A percentile compares a stretch with the other conserved stretches of the same genome.
Evolutionary conservation across 2,888 invertebrate genomes (phyloP).

Genomic region (Eumerus sabulonum): DNA sequence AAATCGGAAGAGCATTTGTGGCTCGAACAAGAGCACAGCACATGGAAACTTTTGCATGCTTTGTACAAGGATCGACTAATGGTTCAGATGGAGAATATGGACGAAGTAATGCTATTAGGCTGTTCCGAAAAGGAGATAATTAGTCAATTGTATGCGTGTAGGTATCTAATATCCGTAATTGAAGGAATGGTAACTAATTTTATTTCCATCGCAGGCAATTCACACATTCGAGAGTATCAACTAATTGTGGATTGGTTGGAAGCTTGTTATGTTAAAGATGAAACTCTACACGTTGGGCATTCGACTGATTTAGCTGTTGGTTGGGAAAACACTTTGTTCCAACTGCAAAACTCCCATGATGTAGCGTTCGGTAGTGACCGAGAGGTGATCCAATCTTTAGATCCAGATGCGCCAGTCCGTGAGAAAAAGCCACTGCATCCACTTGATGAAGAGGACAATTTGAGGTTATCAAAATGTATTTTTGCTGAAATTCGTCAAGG

Average conservation of each 20-base stretch:
- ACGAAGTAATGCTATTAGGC: slow-evolving; percentile 78
- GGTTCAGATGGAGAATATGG: slow-evolving; percentile 75
- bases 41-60: slow-evolving; percentile 91
- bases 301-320: slow-evolving; percentile 91
- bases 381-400: slow-evolving; percentile 85
- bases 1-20: slow-evolving; percentile 77
- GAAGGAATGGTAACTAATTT: too few species aligned
- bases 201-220: slow-evolving; percentile 77
- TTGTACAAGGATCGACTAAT: slow-evolving; percentile 89
- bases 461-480: slow-evolving; percentile 80
- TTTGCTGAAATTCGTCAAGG: slow-evolving; percentile 92
- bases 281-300: slow-evolving; percentile 81
- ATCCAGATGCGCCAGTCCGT: slow-evolving; percentile 93
- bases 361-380: slow-evolving; percentile 82
- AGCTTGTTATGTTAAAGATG: slow-evolving; percentile 84
- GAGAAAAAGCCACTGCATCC: slow-evolving; percentile 90
- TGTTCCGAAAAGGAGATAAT: slow-evolving; percentile 81
- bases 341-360: slow-evolving; percentile 81
- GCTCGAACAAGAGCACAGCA: slow-evolving; percentile 91
- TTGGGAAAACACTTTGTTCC: slow-evolving; percentile 95
- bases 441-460: slow-evolving; percentile 91
- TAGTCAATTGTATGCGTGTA: slow-evolving; percentile 78
- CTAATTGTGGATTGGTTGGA: slow-evolving; percentile 96
- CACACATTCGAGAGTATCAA: slow-evolving; percentile 85
- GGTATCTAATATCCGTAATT: slow-evolving; percentile 66